These are phyloP conservation scores for Drosophila simulans DNA, from an alignment of 1,140 invertebrate genomes.

Conservation along the genomic window DNA sequence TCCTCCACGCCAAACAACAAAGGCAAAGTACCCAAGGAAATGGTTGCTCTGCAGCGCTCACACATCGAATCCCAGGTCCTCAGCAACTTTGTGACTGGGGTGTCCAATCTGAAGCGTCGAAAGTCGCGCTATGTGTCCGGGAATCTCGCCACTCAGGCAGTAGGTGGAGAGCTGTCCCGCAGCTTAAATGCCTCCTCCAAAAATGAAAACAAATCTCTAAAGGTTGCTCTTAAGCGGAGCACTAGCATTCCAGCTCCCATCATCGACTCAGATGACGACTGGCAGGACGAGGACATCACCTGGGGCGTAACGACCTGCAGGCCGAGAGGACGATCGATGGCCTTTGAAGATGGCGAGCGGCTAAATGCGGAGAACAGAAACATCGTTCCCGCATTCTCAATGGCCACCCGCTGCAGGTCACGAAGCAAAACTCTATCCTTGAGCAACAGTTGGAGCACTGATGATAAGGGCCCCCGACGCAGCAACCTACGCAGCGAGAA, in stretches of 20 bases:
- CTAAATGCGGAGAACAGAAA: slow-evolving; percentile 42
- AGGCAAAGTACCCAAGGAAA: slow-evolving; percentile 52
- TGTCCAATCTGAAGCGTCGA: slow-evolving; percentile 55
- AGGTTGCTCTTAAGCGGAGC: slow-evolving; percentile 42
- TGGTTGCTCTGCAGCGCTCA: slow-evolving; percentile 68
- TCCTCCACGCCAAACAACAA: slow-evolving; percentile 60
- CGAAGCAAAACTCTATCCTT: slow-evolving; percentile 63
- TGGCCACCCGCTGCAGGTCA: slow-evolving; percentile 12
- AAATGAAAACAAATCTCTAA: background rate
- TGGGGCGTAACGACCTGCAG: background rate
- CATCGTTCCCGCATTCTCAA: slow-evolving; percentile 18
- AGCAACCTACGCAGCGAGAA: slow-evolving; percentile 86
- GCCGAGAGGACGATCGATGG: slow-evolving; percentile 31
- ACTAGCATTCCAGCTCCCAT: slow-evolving; percentile 56
- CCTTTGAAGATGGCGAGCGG: slow-evolving; percentile 22
- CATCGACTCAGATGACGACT: slow-evolving; percentile 50
- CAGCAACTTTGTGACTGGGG: slow-evolving; percentile 65
- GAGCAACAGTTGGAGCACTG: slow-evolving; percentile 40
- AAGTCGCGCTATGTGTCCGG: slow-evolving; percentile 48
- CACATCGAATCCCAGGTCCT: slow-evolving; percentile 77
- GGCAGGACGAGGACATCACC: slow-evolving; percentile 15
- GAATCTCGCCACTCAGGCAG: slow-evolving; percentile 12
- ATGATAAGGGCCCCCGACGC: slow-evolving; percentile 44
- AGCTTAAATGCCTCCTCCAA: slow-evolving; percentile 17
- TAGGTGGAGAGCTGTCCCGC: slow-evolving; percentile 15